Evolutionary conservation across 2,888 invertebrate genomes (phyloP), one percentile per base, ranked within the genome.

Genomic region (Agrochola macilenta): DNA sequence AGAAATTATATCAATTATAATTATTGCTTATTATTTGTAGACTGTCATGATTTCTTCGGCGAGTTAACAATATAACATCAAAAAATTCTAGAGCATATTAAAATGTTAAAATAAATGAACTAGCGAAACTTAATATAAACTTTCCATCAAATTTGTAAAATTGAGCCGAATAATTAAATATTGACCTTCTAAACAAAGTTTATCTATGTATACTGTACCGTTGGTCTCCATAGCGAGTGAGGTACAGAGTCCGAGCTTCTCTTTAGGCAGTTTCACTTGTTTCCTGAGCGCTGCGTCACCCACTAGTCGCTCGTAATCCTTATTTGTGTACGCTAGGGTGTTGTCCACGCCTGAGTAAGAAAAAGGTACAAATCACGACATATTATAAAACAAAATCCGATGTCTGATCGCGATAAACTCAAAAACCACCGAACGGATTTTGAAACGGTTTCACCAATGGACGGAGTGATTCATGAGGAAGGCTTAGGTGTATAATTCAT

Each of bases 171-270:
- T 61, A 35, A 12, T 61, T 35, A 20, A 20, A 30, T 61, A 35
- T 11, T 61, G 60, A 61, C 14, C 20, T 30, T 30, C 1, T 63
- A 35, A 35, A 65, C 11, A 43, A 49, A 20, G 12, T 20, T 20
- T 12, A 14, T 7, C 3, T 14, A 30, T 68, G 9, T 46, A 26
- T n/a, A 60, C 17, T 35, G 0, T 69, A 69, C 69, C 99, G 89
- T 99, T 98, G 5, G 98, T 98, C 93, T 99, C 98, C 87, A 99
- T 93, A 0, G 99, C 98, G 35, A 99, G 95, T 0, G 98, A 98
- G 1, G 98, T 97, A 91, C 99, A 99, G 66, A 98, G 97, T 30
- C 98, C 98, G 46, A 99, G 95, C 79, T 97, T 97, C 78, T 97
- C 97, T 92, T 98, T 98, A 0, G 98, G 98, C 81, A 98, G 94